Conservation (phyloP, 2,113 vertebrate genomes). For the Gasterosteus nipponicus region DNA sequence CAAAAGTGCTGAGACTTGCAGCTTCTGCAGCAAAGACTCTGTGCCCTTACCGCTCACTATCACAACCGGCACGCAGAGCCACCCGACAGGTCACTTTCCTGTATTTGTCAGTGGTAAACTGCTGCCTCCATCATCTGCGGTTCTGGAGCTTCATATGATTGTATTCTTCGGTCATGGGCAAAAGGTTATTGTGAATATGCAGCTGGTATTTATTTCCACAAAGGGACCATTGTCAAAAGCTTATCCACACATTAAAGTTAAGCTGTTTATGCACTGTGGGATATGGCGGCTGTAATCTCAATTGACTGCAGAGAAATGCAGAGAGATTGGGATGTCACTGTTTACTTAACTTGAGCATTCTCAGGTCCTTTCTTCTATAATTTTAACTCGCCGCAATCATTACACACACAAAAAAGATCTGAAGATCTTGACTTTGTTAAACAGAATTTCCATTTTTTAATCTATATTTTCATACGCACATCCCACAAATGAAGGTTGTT, state of each 20-base stretch:
- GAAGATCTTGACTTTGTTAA: neutral
- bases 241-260: conserved; percentile 59
- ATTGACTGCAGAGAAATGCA: conserved; percentile 40
- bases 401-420: neutral
- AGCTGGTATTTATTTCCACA: conserved; percentile 54
- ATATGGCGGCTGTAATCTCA: conserved; percentile 45
- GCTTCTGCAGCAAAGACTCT: conserved; percentile 62
- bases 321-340: conserved; percentile 36
- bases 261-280: conserved; percentile 56
- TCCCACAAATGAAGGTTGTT: conserved; percentile 35
- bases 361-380: neutral
- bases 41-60: conserved; percentile 49
- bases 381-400: neutral
- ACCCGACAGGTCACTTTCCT: conserved; percentile 54
- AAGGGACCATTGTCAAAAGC: conserved; percentile 54
- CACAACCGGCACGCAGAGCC: conserved; percentile 66
- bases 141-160: conserved; percentile 46
- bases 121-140: conserved; percentile 55
- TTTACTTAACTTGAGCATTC: conserved; percentile 7
- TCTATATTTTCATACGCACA: neutral
- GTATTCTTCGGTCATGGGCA: conserved; percentile 33
- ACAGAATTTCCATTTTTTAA: neutral
- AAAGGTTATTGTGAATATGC: conserved; percentile 47
- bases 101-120: conserved; percentile 49
- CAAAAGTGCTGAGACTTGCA: conserved; percentile 70